Percentiles rank a stretch among this genome's conserved stretches.
phyloP scores from a whole-genome alignment of 2,888 invertebrate genomes.

The Agriopis leucophaearia region DNA sequence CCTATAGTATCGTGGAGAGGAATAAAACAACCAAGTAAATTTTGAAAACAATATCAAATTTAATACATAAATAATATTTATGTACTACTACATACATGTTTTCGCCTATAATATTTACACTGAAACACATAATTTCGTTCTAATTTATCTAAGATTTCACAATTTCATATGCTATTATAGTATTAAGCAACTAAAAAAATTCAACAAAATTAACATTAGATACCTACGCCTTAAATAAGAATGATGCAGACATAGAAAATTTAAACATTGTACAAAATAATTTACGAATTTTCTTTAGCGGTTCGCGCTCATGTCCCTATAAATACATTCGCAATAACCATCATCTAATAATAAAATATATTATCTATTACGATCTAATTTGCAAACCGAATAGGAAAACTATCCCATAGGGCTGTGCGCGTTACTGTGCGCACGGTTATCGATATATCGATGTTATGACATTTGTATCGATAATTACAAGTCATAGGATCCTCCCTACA shows the following conservation, averaged over 20 bases:
- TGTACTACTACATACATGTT: conserved; percentile 85
- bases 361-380: conserved; percentile 66
- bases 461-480: conserved; percentile 12
- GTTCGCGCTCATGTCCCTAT: conserved; percentile 54
- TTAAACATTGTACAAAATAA: conserved; percentile 81
- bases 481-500: conserved; percentile 30
- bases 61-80: conserved; percentile 86
- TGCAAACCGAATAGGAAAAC: conserved; percentile 34
- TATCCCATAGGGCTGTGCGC: conserved; percentile 35
- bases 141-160: conserved; percentile 76
- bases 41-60: conserved; percentile 87
- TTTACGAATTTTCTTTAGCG: conserved; percentile 68
- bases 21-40: conserved; percentile 78
- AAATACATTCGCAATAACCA: conserved; percentile 66
- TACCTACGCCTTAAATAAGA: conserved; percentile 68
- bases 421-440: conserved; percentile 15
- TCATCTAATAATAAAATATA: conserved; percentile 71
- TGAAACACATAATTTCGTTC: conserved; percentile 82
- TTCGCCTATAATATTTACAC: conserved; percentile 84
- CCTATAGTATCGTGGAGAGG: conserved; percentile 25
- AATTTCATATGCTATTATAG: conserved; percentile 71
- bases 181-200: conserved; percentile 75
- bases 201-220: conserved; percentile 72
- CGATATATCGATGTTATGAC: conserved; percentile 25
- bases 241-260: conserved; percentile 70